Evolutionary conservation across 2,797 vertebrate genomes (phyloP), one percentile per base, ranked within the genome.

Genomic region (Selene dorsalis): DNA sequence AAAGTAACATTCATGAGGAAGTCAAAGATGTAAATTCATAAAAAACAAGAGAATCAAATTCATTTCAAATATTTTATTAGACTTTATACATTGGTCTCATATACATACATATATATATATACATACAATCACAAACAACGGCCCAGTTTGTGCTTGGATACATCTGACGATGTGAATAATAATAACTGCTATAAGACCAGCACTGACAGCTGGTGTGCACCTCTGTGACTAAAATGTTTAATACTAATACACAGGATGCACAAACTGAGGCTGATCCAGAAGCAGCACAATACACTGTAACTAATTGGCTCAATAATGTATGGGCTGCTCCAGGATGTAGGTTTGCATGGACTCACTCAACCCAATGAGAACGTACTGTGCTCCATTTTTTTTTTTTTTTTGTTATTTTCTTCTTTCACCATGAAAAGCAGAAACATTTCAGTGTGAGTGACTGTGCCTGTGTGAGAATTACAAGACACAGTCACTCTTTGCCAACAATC

Each of bases 261-360:
- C 48, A 53, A 38, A 22, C 3, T n/a, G 62, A 24, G n/a, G 18
- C 24, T 50, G 16, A 61, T 59, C 56, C 75, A 87, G 79, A 18
- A 26, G 64, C 89, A 90, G 84, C 90, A 87, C 48, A 86, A 89
- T 81, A 93, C 93, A 90, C 69, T 67, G 56, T 17, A 57, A 72
- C 90, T 89, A 87, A 86, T 79, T n/a, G 30, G 52, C 63, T 95
- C 89, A 94, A 95, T 95, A 94, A 95, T 95, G 94, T 55, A 95
- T 72, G 57, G 76, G 48, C 69, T 81, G 80, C 73, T 88, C 43
- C 88, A 88, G 58, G 92, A 92, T 91, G 90, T 88, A 67, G 80
- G 22, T 85, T 94, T 88, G 43, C 75, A 83, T 87, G 94, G 88
- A 94, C 94, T 95, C 90, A 95, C 94, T 94, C 89, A 95, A 53